phyloP scores from a whole-genome alignment of 2,888 invertebrate species.

The Diarsia mendica region DNA sequence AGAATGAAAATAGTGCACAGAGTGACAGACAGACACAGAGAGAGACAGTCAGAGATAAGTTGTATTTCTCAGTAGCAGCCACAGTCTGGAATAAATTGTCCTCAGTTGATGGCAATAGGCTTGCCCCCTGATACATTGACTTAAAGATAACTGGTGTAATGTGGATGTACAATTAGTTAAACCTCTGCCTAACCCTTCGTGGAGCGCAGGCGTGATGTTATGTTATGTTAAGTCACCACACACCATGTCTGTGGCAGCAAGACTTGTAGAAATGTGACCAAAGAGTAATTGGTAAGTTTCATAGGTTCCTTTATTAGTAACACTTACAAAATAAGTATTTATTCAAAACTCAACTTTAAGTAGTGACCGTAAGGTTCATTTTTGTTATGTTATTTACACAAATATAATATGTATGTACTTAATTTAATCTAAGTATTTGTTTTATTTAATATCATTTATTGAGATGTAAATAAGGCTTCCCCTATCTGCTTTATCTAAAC shows the following conservation, averaged over 20 bases:
- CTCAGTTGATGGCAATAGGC: no score
- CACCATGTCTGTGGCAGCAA: background rate
- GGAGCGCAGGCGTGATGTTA: no score
- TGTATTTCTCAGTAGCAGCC: no score
- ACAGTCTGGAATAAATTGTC: no score
- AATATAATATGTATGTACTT: conserved; percentile 7
- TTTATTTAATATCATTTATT: conserved; percentile 29
- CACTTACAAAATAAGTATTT: background rate
- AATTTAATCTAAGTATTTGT: conserved; percentile 18
- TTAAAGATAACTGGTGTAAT: no score
- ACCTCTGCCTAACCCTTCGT: no score
- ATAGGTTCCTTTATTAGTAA: background rate
- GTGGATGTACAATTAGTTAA: no score
- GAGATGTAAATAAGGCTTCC: conserved; percentile 14
- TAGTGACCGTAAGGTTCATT: background rate
- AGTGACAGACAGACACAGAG: no score
- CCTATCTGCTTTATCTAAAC: conserved; percentile 6
- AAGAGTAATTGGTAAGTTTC: background rate
- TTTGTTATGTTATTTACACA: background rate
- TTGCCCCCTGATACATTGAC: no score
- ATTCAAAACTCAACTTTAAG: conserved; percentile 6
- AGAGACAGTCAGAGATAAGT: no score
- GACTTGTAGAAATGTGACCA: no score
- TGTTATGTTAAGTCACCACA: no score
- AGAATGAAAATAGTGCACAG: background rate